These are phyloP conservation scores for Myxocyprinus asiaticus DNA, from an alignment of 2,113 vertebrate genomes.

Conservation along the genomic window DNA sequence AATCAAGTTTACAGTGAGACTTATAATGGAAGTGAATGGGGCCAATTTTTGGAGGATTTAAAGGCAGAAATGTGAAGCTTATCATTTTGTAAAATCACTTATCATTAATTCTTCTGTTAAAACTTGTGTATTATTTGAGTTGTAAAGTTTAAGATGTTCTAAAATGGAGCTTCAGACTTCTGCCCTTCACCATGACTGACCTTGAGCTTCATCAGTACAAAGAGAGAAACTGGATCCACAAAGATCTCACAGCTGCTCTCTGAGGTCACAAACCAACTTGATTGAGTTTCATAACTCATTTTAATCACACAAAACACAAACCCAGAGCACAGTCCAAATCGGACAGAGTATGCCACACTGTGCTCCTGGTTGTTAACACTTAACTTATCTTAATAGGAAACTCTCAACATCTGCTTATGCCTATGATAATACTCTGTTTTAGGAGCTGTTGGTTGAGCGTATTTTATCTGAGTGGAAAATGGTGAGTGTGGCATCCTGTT, in stretches of 20 bases:
- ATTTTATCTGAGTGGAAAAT: slow-evolving; percentile 26
- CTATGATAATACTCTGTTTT: slow-evolving; percentile 18
- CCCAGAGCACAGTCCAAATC: neutral
- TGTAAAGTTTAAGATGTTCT: neutral
- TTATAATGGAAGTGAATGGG: too few relatives aligned
- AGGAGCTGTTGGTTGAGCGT: slow-evolving; percentile 9
- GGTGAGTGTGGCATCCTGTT: slow-evolving; percentile 11
- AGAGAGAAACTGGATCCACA: slow-evolving; percentile 35
- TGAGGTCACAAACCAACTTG: slow-evolving; percentile 11
- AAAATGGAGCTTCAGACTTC: neutral
- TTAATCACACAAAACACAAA: neutral
- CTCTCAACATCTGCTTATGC: neutral
- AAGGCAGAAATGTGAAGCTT: too few relatives aligned
- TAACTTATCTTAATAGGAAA: slow-evolving; percentile 7
- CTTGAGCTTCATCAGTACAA: slow-evolving; percentile 41
- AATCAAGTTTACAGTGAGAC: too few relatives aligned
- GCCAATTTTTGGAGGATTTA: too few relatives aligned
- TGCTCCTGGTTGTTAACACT: slow-evolving; percentile 3
- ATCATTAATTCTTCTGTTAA: too few relatives aligned
- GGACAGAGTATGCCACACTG: neutral
- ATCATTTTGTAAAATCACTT: too few relatives aligned
- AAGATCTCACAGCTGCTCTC: slow-evolving; percentile 44
- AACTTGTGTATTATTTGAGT: too few relatives aligned
- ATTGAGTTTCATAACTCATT: slow-evolving; percentile 42
- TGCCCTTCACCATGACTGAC: slow-evolving; percentile 32